Evolutionary conservation across 2,888 invertebrate species (phyloP).

Genomic region (Cataglyphis altisquamis): DNA sequence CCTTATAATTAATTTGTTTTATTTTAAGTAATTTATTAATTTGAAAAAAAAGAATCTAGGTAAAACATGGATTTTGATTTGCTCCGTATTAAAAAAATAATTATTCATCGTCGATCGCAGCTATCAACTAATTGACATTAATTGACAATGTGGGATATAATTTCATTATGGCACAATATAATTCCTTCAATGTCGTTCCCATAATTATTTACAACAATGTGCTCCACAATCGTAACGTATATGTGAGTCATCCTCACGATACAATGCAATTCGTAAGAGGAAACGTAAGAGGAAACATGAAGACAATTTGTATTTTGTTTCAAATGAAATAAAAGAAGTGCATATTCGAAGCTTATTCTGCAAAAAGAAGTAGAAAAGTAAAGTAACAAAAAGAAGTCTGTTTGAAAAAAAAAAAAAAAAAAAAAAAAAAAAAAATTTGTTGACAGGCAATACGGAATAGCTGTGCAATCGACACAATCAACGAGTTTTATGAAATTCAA

Average conservation of each 20-base stretch:
- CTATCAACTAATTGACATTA: slow-evolving; percentile 5
- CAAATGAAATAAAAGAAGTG: neutral
- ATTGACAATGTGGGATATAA: neutral
- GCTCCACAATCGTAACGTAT: neutral
- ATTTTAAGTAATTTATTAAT: slow-evolving; percentile 5
- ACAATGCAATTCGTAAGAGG: neutral
- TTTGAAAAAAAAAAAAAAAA: neutral
- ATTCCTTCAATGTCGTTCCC: slow-evolving; percentile 35
- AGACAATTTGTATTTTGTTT: neutral
- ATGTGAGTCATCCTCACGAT: neutral
- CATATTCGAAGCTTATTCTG: neutral
- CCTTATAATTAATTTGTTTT: neutral
- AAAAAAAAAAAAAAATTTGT: neutral
- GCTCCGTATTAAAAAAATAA: neutral
- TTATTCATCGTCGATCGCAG: neutral
- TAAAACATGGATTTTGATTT: neutral
- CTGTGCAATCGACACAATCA: neutral
- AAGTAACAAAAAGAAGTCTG: neutral
- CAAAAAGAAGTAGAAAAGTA: neutral
- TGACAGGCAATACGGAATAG: neutral
- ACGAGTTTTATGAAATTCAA: slow-evolving; percentile 43
- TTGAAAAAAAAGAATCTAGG: slow-evolving; percentile 5
- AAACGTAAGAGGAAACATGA: neutral
- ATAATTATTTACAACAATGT: slow-evolving; percentile 20
- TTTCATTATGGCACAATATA: neutral